Evolutionary conservation across 2,113 vertebrate genomes (phyloP), one percentile per base, ranked within the genome.

Genomic region (Lampris incognitus): DNA sequence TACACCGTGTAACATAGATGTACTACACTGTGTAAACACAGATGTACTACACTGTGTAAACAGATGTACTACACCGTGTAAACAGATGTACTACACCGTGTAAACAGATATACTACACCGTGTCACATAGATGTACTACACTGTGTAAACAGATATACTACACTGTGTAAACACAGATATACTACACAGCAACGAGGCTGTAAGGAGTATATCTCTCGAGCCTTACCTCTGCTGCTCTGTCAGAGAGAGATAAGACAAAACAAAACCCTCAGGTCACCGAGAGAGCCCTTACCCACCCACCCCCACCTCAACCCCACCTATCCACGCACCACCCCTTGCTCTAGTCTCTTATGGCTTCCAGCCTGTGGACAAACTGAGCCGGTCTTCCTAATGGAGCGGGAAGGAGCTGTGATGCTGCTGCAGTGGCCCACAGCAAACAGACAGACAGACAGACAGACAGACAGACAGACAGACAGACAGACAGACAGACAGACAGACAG

Each of bases 301-400:
- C 37, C 44, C 56, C 51, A 51, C 56, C 49, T 0, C 24, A n/a
- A 11, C 46, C 69, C 78, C 58, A 24, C 24, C 24, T 24, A 24
- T 24, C 24, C 24, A 24, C 24, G 24, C 24, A 24, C 24, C 24
- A 24, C 51, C 41, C 59, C 61, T 64, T 56, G 2, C 0, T 0
- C 52, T 72, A 40, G 72, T 6, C 49, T 67, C 67, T 74, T 39
- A 5, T 78, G 58, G 57, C 72, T 72, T 50, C 69, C 52, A 55
- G 79, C 76, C 82, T 86, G 72, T 75, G 80, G 86, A 74, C 61
- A 72, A 65, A 72, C 68, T 63, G 63, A 0, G 78, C 39, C 62
- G 69, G 56, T 83, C 0, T 77, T 74, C 58, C 41, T 7, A 1
- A 6, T 7, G 62, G 39, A 66, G 51, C 61, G 64, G 37, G 39